Evolutionary conservation across 2,888 invertebrate genomes (phyloP), one percentile per base, ranked within the genome.

Genomic region (Drosophila rubida): DNA sequence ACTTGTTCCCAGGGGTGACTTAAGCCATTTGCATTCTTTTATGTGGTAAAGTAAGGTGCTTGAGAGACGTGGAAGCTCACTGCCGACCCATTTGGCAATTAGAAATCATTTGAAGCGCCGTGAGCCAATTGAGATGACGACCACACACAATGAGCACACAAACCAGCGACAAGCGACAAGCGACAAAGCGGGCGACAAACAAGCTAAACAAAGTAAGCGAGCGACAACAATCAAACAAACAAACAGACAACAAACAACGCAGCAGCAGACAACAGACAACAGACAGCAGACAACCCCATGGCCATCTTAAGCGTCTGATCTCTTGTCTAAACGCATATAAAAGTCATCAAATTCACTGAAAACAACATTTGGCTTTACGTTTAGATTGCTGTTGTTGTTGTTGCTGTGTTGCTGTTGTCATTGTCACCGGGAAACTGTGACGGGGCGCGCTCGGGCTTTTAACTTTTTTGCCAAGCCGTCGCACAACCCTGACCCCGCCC

Each of bases 291-390:
- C 80, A 80, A 81, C 85, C 85, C 81, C 85, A 75, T 88, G 87
- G 90, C 79, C 90, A 90, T 90, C 90, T 90, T 90, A 90, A 90
- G 90, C 81, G 89, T 45, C 90, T 88, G 90, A 90, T 90, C 90
- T 90, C 89, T 88, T 85, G 89, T 87, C 89, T 88, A 87, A 86
- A 75, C 83, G 80, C 81, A 78, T 85, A 90, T 88, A 89, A 90
- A 88, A 90, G 84, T 88, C 89, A 90, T 90, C 89, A 90, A 90
- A 90, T 90, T 90, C 90, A 90, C 89, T 90, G 87, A 88, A 90
- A 89, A 86, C 85, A 86, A 88, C 88, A 86, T 86, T 86, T 88
- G 87, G 84, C 87, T 78, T 84, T 87, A 68, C 85, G 77, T 77
- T 80, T 75, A 85, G 86, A 78, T 80, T 78, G 2, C 1, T 3